phyloP scores from a whole-genome alignment of 2,113 vertebrate species.

The Struthio camelus region DNA sequence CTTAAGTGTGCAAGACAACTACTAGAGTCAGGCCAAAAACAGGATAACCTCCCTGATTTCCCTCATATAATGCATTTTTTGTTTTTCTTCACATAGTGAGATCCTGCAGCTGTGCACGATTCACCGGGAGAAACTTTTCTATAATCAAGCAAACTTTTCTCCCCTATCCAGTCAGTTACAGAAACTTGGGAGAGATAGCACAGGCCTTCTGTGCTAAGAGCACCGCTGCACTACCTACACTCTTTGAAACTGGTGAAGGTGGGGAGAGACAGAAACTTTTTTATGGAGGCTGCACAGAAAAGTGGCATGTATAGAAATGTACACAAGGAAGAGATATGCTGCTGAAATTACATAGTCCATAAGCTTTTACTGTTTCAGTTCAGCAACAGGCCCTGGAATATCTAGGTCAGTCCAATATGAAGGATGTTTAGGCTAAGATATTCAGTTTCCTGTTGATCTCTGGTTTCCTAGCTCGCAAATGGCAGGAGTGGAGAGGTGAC shows the following conservation, averaged over 20 bases:
- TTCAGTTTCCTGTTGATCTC: not conserved
- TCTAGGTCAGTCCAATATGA: not conserved
- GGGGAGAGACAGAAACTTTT: no score
- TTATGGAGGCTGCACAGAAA: not conserved
- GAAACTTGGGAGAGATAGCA: not conserved
- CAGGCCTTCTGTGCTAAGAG: not conserved
- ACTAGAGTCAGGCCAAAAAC: not conserved
- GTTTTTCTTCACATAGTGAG: not conserved
- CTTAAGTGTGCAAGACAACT: not conserved
- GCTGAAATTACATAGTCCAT: not conserved
- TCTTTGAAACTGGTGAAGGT: not conserved
- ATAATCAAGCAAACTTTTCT: not conserved
- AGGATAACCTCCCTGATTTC: slow-evolving; percentile 4
- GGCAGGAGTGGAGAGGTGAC: not conserved
- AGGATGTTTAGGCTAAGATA: not conserved
- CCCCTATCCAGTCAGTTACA: not conserved
- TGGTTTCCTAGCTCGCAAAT: not conserved
- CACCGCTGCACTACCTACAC: not conserved
- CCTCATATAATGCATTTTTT: not conserved
- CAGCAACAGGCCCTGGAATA: not conserved
- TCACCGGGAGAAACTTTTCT: not conserved
- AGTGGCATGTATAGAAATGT: accelerated
- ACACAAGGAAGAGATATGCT: not conserved
- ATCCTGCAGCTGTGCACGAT: slow-evolving; percentile 2
- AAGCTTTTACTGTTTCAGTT: not conserved